Evolutionary conservation across 2,113 vertebrate species (phyloP).

Genomic region (Carassius carassius): DNA sequence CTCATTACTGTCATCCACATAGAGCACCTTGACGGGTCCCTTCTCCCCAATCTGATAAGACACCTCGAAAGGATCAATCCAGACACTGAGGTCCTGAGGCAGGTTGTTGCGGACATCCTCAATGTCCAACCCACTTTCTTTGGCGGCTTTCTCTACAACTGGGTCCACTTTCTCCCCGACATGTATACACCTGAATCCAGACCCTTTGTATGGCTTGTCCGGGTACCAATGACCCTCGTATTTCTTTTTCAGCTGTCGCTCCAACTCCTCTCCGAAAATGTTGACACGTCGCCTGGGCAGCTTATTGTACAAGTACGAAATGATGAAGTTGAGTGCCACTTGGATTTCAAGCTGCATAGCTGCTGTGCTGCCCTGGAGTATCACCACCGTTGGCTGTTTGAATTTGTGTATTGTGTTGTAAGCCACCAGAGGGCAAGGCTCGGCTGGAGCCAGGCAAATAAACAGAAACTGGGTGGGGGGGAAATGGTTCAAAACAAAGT

Average conservation of each 20-base stretch:
- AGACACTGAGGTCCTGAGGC: slow-evolving; percentile 97
- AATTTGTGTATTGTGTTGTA: slow-evolving; percentile 62
- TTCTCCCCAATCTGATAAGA: slow-evolving; percentile 99
- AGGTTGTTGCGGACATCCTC: slow-evolving; percentile 96
- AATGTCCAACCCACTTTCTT: slow-evolving; percentile 97
- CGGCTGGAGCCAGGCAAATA: slow-evolving; percentile 77
- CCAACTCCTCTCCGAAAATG: slow-evolving; percentile 98
- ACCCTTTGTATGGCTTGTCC: slow-evolving; percentile 98
- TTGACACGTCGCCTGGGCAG: slow-evolving; percentile 96
- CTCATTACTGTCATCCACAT: slow-evolving; percentile 92
- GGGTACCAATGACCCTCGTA: slow-evolving; percentile 99
- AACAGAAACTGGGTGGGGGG: slow-evolving; percentile 70
- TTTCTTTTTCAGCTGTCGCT: slow-evolving; percentile 96
- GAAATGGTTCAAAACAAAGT: slow-evolving; percentile 74
- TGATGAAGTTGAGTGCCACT: slow-evolving; percentile 99
- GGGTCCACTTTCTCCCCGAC: slow-evolving; percentile 98
- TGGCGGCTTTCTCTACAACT: slow-evolving; percentile 96
- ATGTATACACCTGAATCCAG: slow-evolving; percentile 97
- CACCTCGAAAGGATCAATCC: slow-evolving; percentile 98
- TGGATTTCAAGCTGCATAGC: slow-evolving; percentile 99
- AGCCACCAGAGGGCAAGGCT: slow-evolving; percentile 68
- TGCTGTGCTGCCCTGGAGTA: slow-evolving; percentile 76
- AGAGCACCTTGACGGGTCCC: slow-evolving; percentile 96
- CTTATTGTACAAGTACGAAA: slow-evolving; percentile 99
- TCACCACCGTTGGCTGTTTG: slow-evolving; percentile 40